Conservation (phyloP, 2,113 vertebrate species). For the Ptilorrhoa leucosticta region DNA sequence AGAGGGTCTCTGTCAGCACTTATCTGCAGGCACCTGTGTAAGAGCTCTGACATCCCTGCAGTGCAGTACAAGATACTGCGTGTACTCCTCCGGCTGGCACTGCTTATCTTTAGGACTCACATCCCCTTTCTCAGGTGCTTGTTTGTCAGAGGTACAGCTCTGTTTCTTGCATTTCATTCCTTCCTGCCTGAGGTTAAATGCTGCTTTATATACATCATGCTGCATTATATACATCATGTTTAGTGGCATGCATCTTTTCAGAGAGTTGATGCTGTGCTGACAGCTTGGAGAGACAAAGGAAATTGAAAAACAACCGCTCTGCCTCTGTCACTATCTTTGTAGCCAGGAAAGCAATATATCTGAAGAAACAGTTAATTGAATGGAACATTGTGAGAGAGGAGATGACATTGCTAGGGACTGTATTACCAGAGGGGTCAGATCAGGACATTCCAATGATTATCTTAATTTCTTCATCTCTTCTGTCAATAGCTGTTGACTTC, state of each 20-base stretch:
- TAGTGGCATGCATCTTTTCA: not conserved
- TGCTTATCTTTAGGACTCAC: not conserved
- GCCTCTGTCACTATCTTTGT: not conserved
- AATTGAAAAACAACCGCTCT: not conserved
- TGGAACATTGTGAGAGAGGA: not conserved
- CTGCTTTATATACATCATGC: not conserved
- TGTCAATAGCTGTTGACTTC: not conserved
- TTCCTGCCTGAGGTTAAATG: not conserved
- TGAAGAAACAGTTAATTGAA: not conserved
- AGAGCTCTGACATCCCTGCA: not conserved
- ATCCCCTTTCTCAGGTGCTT: not conserved
- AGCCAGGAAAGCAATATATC: not conserved
- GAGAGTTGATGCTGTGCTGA: not conserved
- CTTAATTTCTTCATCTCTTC: not conserved
- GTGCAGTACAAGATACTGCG: not conserved
- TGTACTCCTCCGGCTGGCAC: not conserved
- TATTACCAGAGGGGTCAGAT: not conserved
- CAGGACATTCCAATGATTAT: not conserved
- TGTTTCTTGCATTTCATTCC: not conserved
- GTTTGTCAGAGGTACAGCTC: not conserved
- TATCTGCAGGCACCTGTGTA: not conserved
- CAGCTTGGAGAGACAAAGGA: not conserved
- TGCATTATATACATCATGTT: not conserved
- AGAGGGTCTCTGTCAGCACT: not conserved
- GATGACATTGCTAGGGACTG: not conserved